These are phyloP conservation scores for Pundamilia nyererei DNA, from an alignment of 2,113 vertebrate genomes.

Conservation along the genomic window DNA sequence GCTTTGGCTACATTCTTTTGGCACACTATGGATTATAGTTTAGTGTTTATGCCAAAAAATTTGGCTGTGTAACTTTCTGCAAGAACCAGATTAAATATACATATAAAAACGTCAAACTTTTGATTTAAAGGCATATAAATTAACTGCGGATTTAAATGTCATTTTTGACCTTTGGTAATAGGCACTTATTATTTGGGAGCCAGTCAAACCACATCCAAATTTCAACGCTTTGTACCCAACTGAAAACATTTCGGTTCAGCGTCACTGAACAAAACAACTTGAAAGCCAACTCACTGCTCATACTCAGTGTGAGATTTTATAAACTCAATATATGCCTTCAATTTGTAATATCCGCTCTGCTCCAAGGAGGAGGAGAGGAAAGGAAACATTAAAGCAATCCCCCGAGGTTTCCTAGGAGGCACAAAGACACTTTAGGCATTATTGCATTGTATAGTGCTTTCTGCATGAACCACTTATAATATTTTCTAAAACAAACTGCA, in stretches of 20 bases:
- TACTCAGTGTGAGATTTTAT: slow-evolving; percentile 61
- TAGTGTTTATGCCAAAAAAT: background rate
- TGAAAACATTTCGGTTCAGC: background rate
- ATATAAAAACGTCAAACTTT: background rate
- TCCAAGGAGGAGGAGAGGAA: slow-evolving; percentile 14
- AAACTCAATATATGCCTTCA: slow-evolving; percentile 53
- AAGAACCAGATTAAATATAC: background rate
- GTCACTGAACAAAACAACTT: slow-evolving; percentile 11
- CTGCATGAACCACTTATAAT: background rate
- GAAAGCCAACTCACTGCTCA: slow-evolving; percentile 30
- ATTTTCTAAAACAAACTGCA: background rate
- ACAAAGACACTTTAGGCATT: slow-evolving; percentile 18
- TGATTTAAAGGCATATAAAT: background rate
- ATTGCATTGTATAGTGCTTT: slow-evolving; percentile 1
- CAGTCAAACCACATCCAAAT: background rate
- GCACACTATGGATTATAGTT: background rate
- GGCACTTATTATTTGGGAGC: background rate
- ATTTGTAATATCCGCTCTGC: slow-evolving; percentile 65
- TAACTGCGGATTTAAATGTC: background rate
- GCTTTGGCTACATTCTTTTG: background rate
- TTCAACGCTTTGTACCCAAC: background rate
- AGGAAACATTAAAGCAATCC: slow-evolving; percentile 57
- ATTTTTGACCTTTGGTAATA: background rate
- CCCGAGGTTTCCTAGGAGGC: slow-evolving; percentile 34
- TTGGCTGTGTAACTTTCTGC: background rate